These are phyloP conservation scores for Etia nguti DNA, from an alignment of 2,113 vertebrate species.

Conservation along the genomic window DNA sequence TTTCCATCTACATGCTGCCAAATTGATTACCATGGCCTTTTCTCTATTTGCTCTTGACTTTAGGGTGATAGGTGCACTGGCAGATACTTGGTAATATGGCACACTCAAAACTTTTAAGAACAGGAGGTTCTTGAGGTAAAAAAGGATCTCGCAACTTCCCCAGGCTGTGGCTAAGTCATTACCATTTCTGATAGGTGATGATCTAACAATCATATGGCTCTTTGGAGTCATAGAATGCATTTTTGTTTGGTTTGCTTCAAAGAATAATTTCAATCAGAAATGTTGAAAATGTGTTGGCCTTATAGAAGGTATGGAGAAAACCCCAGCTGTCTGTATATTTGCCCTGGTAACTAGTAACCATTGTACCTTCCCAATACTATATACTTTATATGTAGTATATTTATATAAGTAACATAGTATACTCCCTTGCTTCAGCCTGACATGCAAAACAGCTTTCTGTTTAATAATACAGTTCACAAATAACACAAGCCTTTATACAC, in stretches of 20 bases:
- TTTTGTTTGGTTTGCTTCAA: neutral
- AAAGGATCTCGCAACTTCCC: neutral
- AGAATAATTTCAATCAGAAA: neutral
- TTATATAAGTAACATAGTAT: neutral
- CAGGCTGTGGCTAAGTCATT: neutral
- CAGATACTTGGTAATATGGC: neutral
- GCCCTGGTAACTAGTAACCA: neutral
- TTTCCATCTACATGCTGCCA: neutral
- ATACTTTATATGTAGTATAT: neutral
- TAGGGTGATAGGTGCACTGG: neutral
- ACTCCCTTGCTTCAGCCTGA: neutral
- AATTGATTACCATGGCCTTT: neutral
- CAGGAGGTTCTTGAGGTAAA: neutral
- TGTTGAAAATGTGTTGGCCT: neutral
- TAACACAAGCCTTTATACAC: slow-evolving; percentile 44
- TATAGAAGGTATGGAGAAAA: neutral
- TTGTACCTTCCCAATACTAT: neutral
- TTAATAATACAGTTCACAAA: slow-evolving; percentile 42
- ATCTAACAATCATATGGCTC: neutral
- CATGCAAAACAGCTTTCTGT: slow-evolving; percentile 38
- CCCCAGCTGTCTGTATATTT: neutral
- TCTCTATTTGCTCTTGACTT: neutral
- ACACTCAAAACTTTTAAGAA: neutral
- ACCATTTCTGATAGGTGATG: neutral
- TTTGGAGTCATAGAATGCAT: neutral